Percentiles rank a stretch among this genome's conserved stretches.
These are phyloP conservation scores for Plumapathes pennacea DNA, from an alignment of 92 coral and sea anemone genomes.

Conservation along the genomic window DNA sequence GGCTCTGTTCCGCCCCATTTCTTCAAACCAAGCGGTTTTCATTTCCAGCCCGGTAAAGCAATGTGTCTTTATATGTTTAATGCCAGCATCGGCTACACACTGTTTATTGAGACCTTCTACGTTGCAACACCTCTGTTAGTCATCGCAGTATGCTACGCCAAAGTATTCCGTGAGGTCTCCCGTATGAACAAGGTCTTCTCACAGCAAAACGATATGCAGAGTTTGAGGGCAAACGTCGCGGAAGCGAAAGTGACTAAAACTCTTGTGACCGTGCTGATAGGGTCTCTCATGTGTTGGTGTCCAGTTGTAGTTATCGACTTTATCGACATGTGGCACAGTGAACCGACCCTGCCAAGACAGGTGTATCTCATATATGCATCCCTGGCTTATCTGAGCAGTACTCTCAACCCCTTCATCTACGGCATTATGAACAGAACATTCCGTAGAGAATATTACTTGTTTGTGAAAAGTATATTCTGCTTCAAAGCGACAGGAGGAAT, in stretches of 20 bases:
- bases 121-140: constrained; percentile 34
- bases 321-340: constrained; percentile 35
- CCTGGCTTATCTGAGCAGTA: constrained; percentile 50
- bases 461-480: too few species aligned
- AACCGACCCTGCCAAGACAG: constrained; percentile 32
- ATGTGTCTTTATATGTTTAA: constrained; percentile 56
- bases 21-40: constrained; percentile 23
- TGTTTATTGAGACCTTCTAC: constrained; percentile 31
- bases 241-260: constrained; percentile 68
- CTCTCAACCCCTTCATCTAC: constrained; percentile 58
- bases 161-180: constrained; percentile 30
- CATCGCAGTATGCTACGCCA: constrained; percentile 36
- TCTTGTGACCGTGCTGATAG: constrained; percentile 47
- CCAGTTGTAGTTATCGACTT: constrained; percentile 60
- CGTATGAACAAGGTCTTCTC: constrained; percentile 30
- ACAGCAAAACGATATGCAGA: neutral
- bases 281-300: constrained; percentile 62
- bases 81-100: constrained; percentile 49
- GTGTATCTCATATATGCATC: constrained; percentile 43
- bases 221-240: constrained; percentile 60
- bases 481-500: too few species aligned
- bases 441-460: constrained; percentile 52
- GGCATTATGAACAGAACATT: constrained; percentile 58
- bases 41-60: constrained; percentile 70
- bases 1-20: constrained; percentile 57